Conservation (phyloP, 2,113 vertebrate species). For the Hypocryptadius cinnamomeus region DNA sequence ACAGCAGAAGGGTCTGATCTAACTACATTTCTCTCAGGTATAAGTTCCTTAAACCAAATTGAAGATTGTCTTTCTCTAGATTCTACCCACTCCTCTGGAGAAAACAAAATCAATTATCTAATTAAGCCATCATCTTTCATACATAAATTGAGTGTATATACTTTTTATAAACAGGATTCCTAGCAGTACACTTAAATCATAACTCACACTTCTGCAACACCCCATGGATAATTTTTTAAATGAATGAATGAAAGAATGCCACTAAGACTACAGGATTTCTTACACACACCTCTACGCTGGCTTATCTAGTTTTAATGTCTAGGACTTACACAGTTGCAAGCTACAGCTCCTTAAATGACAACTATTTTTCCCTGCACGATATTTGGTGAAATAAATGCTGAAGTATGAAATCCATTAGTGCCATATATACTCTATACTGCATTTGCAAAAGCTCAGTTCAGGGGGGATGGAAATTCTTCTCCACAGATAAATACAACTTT, state of each 20-base stretch:
- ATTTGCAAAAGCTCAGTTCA: slow-evolving; percentile 7
- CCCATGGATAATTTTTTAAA: slow-evolving; percentile 49
- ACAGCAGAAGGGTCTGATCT: not conserved
- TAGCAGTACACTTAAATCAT: slow-evolving; percentile 6
- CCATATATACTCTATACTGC: not conserved
- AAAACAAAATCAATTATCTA: not conserved
- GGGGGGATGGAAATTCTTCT: not conserved
- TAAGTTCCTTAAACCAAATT: not conserved
- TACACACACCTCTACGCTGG: not conserved
- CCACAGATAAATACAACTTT: not conserved
- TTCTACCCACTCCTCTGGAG: not conserved
- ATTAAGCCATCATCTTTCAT: slow-evolving; percentile 1
- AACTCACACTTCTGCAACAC: not conserved
- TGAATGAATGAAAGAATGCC: slow-evolving; percentile 49
- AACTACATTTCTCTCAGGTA: not conserved
- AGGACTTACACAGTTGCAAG: not conserved
- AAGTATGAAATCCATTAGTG: slow-evolving; percentile 26
- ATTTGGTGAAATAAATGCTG: not conserved
- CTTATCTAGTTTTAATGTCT: not conserved
- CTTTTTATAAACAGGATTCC: slow-evolving; percentile 37
- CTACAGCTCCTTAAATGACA: not conserved
- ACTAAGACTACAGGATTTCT: slow-evolving; percentile 17
- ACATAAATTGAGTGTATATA: slow-evolving; percentile 47
- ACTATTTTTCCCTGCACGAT: not conserved
- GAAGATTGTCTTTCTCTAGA: not conserved